Percentiles rank a stretch among this genome's conserved stretches.
Conservation (phyloP, 2,113 vertebrate species). For the Lathamus discolor region DNA sequence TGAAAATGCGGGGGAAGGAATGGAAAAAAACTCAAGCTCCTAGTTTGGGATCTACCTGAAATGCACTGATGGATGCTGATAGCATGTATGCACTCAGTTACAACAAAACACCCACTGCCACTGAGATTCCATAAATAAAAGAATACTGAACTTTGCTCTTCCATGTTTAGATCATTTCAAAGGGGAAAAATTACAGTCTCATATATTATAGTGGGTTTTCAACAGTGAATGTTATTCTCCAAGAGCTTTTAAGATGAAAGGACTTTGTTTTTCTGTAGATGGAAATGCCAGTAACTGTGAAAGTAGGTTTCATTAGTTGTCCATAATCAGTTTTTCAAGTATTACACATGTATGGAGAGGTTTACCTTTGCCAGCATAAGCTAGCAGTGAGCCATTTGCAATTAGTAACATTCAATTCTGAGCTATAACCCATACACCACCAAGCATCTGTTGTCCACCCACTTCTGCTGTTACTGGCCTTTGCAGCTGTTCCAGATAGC, state of each 20-base stretch:
- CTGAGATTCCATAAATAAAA: not conserved
- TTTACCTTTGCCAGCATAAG: not conserved
- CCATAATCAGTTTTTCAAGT: not conserved
- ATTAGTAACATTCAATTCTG: not conserved
- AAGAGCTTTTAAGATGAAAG: not conserved
- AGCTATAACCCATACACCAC: not conserved
- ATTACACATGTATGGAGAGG: not conserved
- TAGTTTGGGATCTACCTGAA: not conserved
- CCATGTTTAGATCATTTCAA: not conserved
- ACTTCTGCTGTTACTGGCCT: not conserved
- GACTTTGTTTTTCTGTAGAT: not conserved
- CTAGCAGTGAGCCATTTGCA: not conserved
- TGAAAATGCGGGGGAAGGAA: not conserved
- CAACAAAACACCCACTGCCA: not conserved
- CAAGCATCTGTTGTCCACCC: not conserved
- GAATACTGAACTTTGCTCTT: not conserved
- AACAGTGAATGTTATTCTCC: not conserved
- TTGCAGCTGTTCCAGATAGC: not conserved
- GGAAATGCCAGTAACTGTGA: not conserved
- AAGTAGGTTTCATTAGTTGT: not conserved
- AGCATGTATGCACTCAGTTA: not conserved
- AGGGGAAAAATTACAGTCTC: not conserved
- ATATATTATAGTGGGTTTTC: not conserved
- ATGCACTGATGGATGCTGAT: not conserved
- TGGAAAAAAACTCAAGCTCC: not conserved